Evolutionary conservation across 2,113 vertebrate species (phyloP).

Genomic region (Oxygymnocypris stewartii): DNA sequence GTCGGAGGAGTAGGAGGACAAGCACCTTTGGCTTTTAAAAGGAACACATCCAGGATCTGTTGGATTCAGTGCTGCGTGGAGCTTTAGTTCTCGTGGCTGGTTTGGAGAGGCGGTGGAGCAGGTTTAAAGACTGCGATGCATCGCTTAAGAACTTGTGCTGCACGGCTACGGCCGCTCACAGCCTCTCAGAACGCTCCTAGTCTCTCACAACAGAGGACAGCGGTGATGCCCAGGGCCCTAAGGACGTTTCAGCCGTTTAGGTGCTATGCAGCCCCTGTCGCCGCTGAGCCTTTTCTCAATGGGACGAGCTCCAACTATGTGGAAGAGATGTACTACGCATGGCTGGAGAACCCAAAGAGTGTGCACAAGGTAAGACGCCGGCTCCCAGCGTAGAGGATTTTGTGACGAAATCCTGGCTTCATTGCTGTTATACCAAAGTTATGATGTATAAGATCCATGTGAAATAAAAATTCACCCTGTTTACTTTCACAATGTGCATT

Average conservation of each 20-base stretch:
- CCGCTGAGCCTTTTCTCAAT: constrained; percentile 88
- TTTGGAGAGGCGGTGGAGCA: constrained; percentile 47
- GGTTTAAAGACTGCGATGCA: constrained; percentile 80
- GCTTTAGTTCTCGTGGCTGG: neutral
- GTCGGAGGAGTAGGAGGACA: neutral
- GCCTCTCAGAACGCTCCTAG: constrained; percentile 80
- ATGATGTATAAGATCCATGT: neutral
- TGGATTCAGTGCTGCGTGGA: neutral
- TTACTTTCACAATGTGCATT: neutral
- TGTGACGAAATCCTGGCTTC: neutral
- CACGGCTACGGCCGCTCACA: constrained; percentile 82
- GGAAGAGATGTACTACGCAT: constrained; percentile 95
- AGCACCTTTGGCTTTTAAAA: neutral
- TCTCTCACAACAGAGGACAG: constrained; percentile 68
- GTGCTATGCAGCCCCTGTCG: constrained; percentile 77
- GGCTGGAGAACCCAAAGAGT: constrained; percentile 93
- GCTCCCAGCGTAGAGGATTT: neutral
- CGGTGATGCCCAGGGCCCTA: constrained; percentile 66
- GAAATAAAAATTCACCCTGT: neutral
- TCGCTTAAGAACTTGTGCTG: constrained; percentile 86
- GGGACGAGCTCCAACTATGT: constrained; percentile 94
- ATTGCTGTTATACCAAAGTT: neutral
- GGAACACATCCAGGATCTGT: neutral
- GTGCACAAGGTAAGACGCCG: constrained; percentile 90
- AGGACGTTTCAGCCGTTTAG: constrained; percentile 82